Evolutionary conservation across 2,113 vertebrate genomes (phyloP).

Genomic region (Zingel zingel): DNA sequence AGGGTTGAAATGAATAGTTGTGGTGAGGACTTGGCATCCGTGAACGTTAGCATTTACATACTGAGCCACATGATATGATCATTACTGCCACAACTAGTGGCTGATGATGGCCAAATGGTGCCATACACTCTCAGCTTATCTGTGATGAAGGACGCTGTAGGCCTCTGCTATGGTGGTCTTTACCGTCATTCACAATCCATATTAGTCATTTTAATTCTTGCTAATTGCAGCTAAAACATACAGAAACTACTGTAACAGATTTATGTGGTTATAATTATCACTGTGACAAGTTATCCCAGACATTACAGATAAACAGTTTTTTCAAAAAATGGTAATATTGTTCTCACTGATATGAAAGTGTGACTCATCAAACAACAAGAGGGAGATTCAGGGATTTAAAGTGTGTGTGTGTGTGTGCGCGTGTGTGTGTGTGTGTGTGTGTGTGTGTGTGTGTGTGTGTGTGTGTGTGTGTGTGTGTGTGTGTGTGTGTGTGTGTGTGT

Average conservation of each 20-base stretch:
- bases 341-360: background rate
- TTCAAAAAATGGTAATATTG: background rate
- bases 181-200: background rate
- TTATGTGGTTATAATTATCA: background rate
- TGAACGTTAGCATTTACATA: conserved; percentile 34
- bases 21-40: conserved; percentile 11
- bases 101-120: conserved; percentile 21
- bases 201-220: background rate
- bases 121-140: conserved; percentile 17
- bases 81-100: background rate
- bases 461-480: background rate
- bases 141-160: background rate
- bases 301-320: background rate
- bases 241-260: background rate
- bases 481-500: background rate
- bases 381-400: background rate
- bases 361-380: background rate
- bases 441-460: no score
- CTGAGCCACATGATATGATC: conserved; percentile 26
- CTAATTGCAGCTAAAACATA: conserved; percentile 27
- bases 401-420: background rate
- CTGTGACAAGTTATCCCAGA: background rate
- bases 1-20: conserved; percentile 15
- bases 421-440: no score
- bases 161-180: background rate